Conservation (phyloP, 2,797 vertebrate species). For the Micropoecilia bifurca region DNA sequence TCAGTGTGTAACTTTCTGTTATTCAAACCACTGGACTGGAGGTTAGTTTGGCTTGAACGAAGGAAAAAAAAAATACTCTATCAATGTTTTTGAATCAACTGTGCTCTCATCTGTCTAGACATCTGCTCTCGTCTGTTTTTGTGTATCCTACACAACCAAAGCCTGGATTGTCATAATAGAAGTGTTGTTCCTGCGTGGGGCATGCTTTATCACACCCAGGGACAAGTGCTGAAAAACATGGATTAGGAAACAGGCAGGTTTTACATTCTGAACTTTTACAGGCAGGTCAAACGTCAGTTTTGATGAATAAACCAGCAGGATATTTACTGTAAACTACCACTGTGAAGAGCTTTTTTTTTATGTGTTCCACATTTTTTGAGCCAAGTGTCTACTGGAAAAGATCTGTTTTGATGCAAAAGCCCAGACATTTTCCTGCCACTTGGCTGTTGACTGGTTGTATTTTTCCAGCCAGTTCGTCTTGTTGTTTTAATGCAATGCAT, state of each 20-base stretch:
- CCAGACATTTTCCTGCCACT: constrained; percentile 22
- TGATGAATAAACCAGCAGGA: not conserved
- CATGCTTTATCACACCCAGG: constrained; percentile 32
- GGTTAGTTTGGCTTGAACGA: not conserved
- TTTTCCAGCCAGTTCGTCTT: constrained; percentile 57
- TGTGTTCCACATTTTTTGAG: not conserved
- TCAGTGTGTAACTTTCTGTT: not conserved
- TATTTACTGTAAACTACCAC: not conserved
- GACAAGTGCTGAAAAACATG: constrained; percentile 27
- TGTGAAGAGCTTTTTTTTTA: not conserved
- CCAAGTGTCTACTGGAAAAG: not conserved
- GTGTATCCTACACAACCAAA: constrained; percentile 36
- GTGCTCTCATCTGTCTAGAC: constrained; percentile 58
- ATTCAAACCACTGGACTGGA: constrained; percentile 8
- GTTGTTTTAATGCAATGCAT: constrained; percentile 47
- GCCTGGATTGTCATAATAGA: constrained; percentile 46
- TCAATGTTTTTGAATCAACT: constrained; percentile 48
- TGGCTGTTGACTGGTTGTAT: constrained; percentile 27
- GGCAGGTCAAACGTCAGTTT: not conserved
- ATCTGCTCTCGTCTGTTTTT: constrained; percentile 49
- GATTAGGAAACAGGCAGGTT: constrained; percentile 38
- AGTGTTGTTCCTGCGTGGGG: constrained; percentile 38
- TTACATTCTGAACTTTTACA: constrained; percentile 30
- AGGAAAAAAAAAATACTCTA: constrained; percentile 30
- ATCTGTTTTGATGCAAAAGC: constrained; percentile 11